Evolutionary conservation across 2,797 vertebrate species (phyloP), one percentile per base, ranked within the genome.

Genomic region (Chaunax sp.): DNA sequence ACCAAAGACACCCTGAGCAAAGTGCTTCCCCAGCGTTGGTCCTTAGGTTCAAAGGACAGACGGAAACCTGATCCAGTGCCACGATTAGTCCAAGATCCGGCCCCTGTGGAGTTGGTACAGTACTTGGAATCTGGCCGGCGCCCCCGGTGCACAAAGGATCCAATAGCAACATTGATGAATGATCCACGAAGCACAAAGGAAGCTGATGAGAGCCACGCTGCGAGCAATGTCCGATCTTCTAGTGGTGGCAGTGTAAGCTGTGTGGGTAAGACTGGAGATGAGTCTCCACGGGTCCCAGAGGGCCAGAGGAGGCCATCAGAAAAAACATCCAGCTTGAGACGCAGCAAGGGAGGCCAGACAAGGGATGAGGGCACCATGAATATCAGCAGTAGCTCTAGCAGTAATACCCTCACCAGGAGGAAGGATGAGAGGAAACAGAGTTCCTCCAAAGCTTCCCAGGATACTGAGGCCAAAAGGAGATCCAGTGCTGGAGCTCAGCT

Each of bases 41-140:
- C 96, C 28, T 92, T 96, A 1, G 91, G 94, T 4, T 82, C 90
- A 65, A 94, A 91, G 76, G 95, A 95, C 40, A 92, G 91, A 37
- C 71, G 82, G 1, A 87, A 90, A 19, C 85, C 87, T 0, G 75
- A 87, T 0, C 87, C 87, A 20, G 75, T 56, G 5, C 67, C 84
- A 58, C 49, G 59, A 14, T 20, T 53, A 3, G 60, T 40, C 15
- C 53, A 76, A 33, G 77, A 84, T 28, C 57, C 87, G 0, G 85
- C 91, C 0, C 89, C 91, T 6, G 93, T 86, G 0, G 95, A 96
- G 78, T 84, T 98, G 26, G 95, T 97, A 2, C 93, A 97, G 53
- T 97, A 96, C 85, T 75, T 96, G 85, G 96, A 98, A 67, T 97
- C 96, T 1, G 95, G 95, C 13, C 92, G 95, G 14, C 90, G 96